Evolutionary conservation across 2,888 invertebrate genomes (phyloP), one percentile per base, ranked within the genome.

Genomic region (Lypha dubia): DNA sequence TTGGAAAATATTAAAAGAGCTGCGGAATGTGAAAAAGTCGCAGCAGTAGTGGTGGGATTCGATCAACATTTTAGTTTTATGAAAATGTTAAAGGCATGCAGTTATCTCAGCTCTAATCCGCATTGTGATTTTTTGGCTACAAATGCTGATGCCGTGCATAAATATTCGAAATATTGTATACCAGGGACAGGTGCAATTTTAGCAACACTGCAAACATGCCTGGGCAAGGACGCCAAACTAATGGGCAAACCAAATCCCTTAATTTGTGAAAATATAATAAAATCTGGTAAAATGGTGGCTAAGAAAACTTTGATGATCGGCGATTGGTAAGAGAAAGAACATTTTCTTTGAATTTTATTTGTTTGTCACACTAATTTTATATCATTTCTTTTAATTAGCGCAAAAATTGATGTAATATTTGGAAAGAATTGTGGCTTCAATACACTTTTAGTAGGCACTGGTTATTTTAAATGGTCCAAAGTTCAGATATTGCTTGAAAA

Each of bases 31-130:
- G 81, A 49, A 13, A 76, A 87, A 70, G 95, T 99, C 22, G 97
- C 96, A 1, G 98, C 98, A 56, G 99, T 99, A 0, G 94, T 99
- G 28, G 97, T 99, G 28, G 99, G 98, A 5, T 98, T 98, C 92
- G 99, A 99, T 92, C 95, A 96, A 86, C 95, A 98, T 91, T 95
- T 99, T 89, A 97, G 96, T 90, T 98, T 96, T 90, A 94, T 95
- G 0, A 99, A 99, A 93, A 94, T 99, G 89, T 93, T 97, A 89
- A 98, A 97, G 91, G 99, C 98, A 1, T 96, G 96, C 2, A 95
- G 95, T 53, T 98, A 98, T 91, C 93, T 98, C 1, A 77, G 71
- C 70, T 94, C 94, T 28, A 94, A 96, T 88, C 95, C 95, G 2
- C 93, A 95, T 22, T 95, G 96, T 87, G 90, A 96, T 15, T 99